Evolutionary conservation across 2,888 invertebrate genomes (phyloP).

Genomic region (Orthonevra nobilis): DNA sequence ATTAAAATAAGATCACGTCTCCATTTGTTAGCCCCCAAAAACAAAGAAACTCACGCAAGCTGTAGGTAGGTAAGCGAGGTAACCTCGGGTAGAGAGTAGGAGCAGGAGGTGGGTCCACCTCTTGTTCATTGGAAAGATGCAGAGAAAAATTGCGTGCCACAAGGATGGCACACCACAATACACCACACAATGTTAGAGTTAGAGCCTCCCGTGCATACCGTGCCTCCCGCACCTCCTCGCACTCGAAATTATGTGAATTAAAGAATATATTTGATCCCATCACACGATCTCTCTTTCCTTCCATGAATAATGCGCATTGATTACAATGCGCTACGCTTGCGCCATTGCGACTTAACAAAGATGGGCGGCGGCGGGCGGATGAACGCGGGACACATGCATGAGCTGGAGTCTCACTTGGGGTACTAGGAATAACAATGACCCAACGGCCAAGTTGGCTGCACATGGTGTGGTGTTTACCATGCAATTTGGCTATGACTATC

Average conservation of each 20-base stretch:
- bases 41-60: conserved; percentile 4
- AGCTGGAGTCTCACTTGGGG: too few species aligned
- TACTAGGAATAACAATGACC: conserved; percentile 53
- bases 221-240: background rate
- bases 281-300: conserved; percentile 65
- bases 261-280: conserved; percentile 68
- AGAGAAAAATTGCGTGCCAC: conserved; percentile 59
- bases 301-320: conserved; percentile 71
- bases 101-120: background rate
- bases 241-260: conserved; percentile 69
- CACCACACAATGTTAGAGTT: too few species aligned
- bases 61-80: background rate
- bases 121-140: background rate
- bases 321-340: conserved; percentile 69
- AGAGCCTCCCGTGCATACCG: too few species aligned
- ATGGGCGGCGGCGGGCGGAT: background rate
- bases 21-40: conserved; percentile 50
- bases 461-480: conserved; percentile 26
- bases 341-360: conserved; percentile 30
- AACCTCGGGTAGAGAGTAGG: background rate
- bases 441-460: conserved; percentile 41
- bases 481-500: background rate
- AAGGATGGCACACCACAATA: conserved; percentile 46
- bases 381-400: conserved; percentile 1
- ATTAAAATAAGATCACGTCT: conserved; percentile 66